Evolutionary conservation across 2,797 vertebrate genomes (phyloP).

Genomic region (Poeciliopsis presidionis): DNA sequence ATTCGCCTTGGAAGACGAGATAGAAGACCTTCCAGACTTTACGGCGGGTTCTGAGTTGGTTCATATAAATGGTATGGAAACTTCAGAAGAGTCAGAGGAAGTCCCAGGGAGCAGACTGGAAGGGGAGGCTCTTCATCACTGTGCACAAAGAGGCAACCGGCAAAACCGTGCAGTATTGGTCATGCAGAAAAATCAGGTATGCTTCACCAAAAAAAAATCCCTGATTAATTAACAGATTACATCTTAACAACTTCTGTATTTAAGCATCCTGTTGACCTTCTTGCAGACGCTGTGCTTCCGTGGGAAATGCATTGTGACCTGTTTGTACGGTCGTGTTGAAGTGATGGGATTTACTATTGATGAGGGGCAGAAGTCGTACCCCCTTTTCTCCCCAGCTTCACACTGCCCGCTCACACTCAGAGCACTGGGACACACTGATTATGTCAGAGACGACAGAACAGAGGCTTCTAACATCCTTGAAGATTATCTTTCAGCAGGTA

Average conservation of each 20-base stretch:
- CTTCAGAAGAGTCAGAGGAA: background rate
- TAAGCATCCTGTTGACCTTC: background rate
- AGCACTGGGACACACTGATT: conserved; percentile 64
- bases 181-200: conserved; percentile 82
- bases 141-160: conserved; percentile 71
- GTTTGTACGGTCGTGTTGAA: conserved; percentile 89
- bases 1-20: conserved; percentile 47
- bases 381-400: conserved; percentile 86
- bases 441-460: conserved; percentile 65
- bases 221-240: background rate
- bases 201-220: background rate
- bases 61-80: conserved; percentile 54
- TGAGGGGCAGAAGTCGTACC: conserved; percentile 87
- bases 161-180: conserved; percentile 77
- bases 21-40: conserved; percentile 73
- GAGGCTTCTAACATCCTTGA: conserved; percentile 79
- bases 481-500: conserved; percentile 82
- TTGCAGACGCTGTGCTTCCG: conserved; percentile 87
- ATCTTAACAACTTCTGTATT: background rate
- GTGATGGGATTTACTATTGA: conserved; percentile 88
- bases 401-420: conserved; percentile 84
- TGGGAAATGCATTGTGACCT: conserved; percentile 89
- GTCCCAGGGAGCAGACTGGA: conserved; percentile 44
- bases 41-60: conserved; percentile 65
- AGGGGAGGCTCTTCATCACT: conserved; percentile 63